Conservation (phyloP, 2,797 vertebrate genomes). For the Pseudochirops cupreus region DNA sequence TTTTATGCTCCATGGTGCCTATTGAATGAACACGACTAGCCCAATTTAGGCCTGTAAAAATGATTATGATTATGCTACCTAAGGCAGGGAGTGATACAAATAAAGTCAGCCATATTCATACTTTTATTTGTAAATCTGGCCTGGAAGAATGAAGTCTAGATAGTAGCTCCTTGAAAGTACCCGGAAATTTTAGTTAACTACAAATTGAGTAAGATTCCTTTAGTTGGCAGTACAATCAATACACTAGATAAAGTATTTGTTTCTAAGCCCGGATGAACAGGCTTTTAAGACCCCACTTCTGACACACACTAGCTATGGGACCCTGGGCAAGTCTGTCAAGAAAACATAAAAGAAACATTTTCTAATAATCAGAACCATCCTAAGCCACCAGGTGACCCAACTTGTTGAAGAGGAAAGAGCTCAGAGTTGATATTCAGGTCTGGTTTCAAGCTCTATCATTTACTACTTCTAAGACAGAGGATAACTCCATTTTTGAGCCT, state of each 20-base stretch:
- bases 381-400: neutral
- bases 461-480: neutral
- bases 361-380: neutral
- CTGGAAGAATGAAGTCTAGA: neutral
- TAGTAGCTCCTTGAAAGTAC: neutral
- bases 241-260: neutral
- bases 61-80: neutral
- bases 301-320: neutral
- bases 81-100: neutral
- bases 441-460: neutral
- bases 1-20: neutral
- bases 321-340: neutral
- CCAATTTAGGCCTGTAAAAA: neutral
- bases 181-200: neutral
- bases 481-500: conserved; percentile 2
- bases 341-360: neutral
- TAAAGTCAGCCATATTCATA: neutral
- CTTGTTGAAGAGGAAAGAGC: neutral
- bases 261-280: neutral
- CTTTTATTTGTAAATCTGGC: neutral
- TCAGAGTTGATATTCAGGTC: neutral
- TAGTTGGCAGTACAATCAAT: neutral
- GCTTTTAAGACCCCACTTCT: neutral
- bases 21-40: neutral
- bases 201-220: neutral